Base-by-base conservation (phyloP, 2,113 vertebrate species). In the Pipra filicauda region DNA sequence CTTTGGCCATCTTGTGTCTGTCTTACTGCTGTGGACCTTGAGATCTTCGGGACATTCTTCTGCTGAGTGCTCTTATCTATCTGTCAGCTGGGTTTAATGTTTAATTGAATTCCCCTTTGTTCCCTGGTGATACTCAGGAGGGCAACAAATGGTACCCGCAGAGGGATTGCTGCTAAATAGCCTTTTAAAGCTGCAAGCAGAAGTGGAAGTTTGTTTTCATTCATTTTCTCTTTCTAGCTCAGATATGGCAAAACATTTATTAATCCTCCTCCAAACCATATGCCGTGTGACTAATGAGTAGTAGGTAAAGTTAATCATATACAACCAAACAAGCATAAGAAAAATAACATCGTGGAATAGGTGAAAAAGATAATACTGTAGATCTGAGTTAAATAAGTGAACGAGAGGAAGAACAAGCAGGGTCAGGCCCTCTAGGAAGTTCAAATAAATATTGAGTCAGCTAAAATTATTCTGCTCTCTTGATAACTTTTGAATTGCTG, bases 181-280 rank as follows among this genome's bases (percentile, higher is more conserved):
- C 93, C 96, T 96, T 93, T 97, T 96, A 97, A 97, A 97, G 85
- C 93, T 96, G 95, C 67, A 97, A 97, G 88, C 94, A 97, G 95
- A 93, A 97, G 93, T 91, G 89, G 94, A 97, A 97, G 96, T 97
- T 97, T 98, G 97, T 97, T 98, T 98, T 98, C 96, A 97, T 97
- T 94, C 89, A 85, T 98, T 97, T 97, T 91, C 81, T 95, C 26
- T 94, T 95, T 97, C 95, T 96, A 55, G 8, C 97, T 97, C 93
- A 95, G 95, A 97, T 95, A 97, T 20, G 35, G 97, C 95, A 97
- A 98, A 98, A 98, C 96, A 97, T 97, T 97, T 97, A 98, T 97
- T 98, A 98, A 98, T 97, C 97, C 98, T 98, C 97, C 97, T 97
- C 96, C 98, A 97, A 97, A 97, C 96, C 98, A 98, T 98, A 98